Conservation (phyloP, 2,797 vertebrate genomes). For the Miichthys miiuy region DNA sequence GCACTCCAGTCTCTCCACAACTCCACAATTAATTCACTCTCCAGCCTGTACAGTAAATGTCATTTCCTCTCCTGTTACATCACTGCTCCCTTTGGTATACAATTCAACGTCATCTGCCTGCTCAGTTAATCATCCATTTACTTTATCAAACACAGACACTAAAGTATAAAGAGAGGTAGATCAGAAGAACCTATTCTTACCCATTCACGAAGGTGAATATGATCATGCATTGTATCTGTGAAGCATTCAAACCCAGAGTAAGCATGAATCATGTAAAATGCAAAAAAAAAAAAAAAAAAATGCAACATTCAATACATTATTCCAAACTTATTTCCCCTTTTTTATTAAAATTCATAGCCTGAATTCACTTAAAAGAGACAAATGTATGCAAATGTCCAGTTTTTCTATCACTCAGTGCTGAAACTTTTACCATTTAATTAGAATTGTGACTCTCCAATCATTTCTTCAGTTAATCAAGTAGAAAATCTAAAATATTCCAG, state of each 20-base stretch:
- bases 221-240: background rate
- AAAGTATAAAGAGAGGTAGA: background rate
- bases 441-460: background rate
- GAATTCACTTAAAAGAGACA: too few relatives aligned
- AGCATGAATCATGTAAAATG: background rate
- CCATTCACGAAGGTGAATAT: background rate
- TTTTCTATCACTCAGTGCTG: background rate
- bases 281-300: too few relatives aligned
- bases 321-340: background rate
- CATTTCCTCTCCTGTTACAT: slow-evolving; percentile 1
- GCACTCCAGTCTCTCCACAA: background rate
- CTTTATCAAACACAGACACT: background rate
- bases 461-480: slow-evolving; percentile 5
- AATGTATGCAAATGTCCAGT: slow-evolving; percentile 10
- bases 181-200: slow-evolving; percentile 1
- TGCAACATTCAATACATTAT: background rate
- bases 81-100: background rate
- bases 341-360: too few relatives aligned
- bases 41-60: slow-evolving; percentile 1
- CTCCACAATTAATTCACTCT: slow-evolving; percentile 18
- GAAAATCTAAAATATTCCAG: slow-evolving; percentile 1
- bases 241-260: background rate
- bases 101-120: slow-evolving; percentile 2
- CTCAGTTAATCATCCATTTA: slow-evolving; percentile 13
- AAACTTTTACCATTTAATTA: background rate